These are phyloP conservation scores for Petrolisthes cinctipes DNA, from an alignment of 2,888 invertebrate genomes.

Conservation along the genomic window DNA sequence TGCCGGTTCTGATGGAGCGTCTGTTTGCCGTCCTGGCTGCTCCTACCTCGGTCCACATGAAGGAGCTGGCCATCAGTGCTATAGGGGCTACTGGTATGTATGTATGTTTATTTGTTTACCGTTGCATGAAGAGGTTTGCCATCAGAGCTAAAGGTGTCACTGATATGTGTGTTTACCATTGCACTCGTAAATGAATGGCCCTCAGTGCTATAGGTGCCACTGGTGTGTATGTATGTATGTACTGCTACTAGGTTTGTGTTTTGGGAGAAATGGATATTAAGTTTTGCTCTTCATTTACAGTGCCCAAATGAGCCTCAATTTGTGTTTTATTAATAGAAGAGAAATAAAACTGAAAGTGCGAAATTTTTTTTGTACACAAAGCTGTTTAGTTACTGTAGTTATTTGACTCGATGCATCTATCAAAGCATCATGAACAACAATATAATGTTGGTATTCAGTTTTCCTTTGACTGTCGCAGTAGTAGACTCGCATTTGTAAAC, in stretches of 20 bases:
- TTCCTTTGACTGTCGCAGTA: too few relatives aligned
- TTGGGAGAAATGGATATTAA: not conserved
- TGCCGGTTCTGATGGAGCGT: constrained; percentile 80
- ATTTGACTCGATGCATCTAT: too few relatives aligned
- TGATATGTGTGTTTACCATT: constrained; percentile 72
- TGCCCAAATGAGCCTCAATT: too few relatives aligned
- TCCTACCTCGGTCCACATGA: constrained; percentile 74
- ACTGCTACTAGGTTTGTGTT: not conserved
- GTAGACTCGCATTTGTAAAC: too few relatives aligned
- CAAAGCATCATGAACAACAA: too few relatives aligned
- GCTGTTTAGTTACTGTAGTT: too few relatives aligned
- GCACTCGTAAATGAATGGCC: constrained; percentile 70
- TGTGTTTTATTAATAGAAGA: too few relatives aligned
- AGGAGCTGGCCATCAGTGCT: constrained; percentile 79
- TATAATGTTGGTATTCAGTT: too few relatives aligned
- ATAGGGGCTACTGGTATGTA: constrained; percentile 78
- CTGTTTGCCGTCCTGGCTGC: constrained; percentile 76
- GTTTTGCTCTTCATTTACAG: too few relatives aligned
- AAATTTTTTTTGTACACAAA: too few relatives aligned
- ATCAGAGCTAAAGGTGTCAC: constrained; percentile 79
- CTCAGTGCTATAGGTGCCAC: constrained; percentile 79
- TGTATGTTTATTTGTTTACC: not conserved
- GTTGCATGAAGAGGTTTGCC: constrained; percentile 70
- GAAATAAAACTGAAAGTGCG: too few relatives aligned
- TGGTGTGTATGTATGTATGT: constrained; percentile 72